These are phyloP conservation scores for Pipra filicauda DNA, from an alignment of 2,113 vertebrate species.

Conservation along the genomic window DNA sequence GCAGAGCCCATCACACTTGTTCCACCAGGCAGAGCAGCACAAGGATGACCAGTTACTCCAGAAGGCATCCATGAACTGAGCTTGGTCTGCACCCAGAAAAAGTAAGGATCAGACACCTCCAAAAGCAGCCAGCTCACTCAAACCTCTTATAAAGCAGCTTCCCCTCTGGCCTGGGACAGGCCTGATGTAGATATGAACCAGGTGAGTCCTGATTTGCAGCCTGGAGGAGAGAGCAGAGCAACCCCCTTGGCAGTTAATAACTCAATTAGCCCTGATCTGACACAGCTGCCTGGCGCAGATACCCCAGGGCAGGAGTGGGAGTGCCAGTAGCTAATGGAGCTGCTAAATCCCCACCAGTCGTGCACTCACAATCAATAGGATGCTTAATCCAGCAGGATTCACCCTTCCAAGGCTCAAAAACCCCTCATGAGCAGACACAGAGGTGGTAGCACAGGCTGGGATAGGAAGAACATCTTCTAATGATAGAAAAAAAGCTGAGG, in stretches of 20 bases:
- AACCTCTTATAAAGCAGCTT: neutral
- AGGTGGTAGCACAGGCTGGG: neutral
- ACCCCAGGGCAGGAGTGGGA: neutral
- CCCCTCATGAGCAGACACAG: neutral
- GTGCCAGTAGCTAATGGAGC: neutral
- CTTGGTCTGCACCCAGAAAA: fast-evolving
- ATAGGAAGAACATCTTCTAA: neutral
- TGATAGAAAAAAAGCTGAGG: neutral
- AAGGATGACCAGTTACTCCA: neutral
- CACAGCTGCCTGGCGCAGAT: neutral
- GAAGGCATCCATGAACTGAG: neutral
- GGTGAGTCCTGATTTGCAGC: neutral
- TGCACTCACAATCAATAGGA: neutral
- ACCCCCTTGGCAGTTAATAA: neutral
- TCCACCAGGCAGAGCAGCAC: neutral
- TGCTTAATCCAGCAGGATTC: neutral
- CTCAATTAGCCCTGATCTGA: neutral
- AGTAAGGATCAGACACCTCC: neutral
- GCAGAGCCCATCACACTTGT: neutral
- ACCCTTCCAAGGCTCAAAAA: neutral
- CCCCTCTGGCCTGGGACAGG: neutral
- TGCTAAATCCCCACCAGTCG: neutral
- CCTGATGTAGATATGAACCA: neutral
- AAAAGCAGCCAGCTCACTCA: fast-evolving
- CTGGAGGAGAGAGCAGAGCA: neutral